Conservation (phyloP, 2,113 vertebrate species). For the Crocuta crocuta region DNA sequence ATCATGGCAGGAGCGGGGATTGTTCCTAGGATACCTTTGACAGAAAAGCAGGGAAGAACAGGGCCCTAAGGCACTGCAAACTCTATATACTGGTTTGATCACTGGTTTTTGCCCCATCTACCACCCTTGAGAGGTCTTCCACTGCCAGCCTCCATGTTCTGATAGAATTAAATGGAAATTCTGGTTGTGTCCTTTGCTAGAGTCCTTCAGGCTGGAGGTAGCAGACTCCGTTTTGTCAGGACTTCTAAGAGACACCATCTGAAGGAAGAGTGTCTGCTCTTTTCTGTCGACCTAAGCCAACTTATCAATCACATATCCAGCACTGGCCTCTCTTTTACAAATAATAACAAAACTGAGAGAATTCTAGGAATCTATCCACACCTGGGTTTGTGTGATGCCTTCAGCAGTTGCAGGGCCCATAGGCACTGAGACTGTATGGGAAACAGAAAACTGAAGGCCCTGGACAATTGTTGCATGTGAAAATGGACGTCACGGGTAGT, state of each 20-base stretch:
- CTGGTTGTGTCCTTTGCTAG: neutral
- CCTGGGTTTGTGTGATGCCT: neutral
- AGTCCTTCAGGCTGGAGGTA: neutral
- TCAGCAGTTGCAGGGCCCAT: neutral
- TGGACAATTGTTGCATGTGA: neutral
- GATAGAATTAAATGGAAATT: neutral
- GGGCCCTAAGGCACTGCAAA: neutral
- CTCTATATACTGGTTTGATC: neutral
- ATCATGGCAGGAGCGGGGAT: neutral
- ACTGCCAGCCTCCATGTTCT: neutral
- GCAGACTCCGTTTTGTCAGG: neutral
- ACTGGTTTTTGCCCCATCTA: neutral
- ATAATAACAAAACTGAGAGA: neutral
- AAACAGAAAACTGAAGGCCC: slow-evolving; percentile 23
- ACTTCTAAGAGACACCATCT: neutral
- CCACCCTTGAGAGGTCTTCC: neutral
- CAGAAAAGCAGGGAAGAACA: neutral
- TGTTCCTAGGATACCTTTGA: neutral
- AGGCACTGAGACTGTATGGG: neutral
- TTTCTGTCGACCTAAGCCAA: neutral
- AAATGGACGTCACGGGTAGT: neutral
- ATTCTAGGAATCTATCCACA: neutral
- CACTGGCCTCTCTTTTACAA: neutral
- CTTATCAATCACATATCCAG: neutral
- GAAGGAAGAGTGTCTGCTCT: neutral